Conservation (phyloP, 2,888 invertebrate species). For the Drosophila stalkeri region DNA sequence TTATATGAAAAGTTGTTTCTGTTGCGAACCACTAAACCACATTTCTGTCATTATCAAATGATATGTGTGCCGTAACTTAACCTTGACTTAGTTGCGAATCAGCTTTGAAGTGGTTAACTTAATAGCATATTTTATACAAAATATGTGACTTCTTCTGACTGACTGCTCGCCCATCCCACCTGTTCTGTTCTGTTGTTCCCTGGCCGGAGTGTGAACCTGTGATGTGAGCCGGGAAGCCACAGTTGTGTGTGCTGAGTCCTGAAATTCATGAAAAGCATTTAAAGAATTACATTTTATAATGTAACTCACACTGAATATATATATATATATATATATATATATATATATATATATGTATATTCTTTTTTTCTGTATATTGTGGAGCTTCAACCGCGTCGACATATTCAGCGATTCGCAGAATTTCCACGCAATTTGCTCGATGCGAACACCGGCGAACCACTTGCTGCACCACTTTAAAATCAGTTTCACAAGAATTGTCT, state of each 20-base stretch:
- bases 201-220: neutral
- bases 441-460: neutral
- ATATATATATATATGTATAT: too few species aligned
- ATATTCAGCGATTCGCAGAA: neutral
- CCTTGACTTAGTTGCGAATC: neutral
- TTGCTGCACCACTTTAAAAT: conserved; percentile 9
- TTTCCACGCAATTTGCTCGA: conserved; percentile 4
- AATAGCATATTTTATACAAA: neutral
- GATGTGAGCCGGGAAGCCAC: neutral
- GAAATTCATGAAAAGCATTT: neutral
- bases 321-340: too few species aligned
- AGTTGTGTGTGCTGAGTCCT: neutral
- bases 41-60: neutral
- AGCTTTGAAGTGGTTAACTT: conserved; percentile 13
- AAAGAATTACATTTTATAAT: neutral
- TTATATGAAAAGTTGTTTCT: neutral
- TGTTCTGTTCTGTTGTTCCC: too few species aligned
- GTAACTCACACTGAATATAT: neutral
- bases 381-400: neutral
- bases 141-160: neutral
- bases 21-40: conserved; percentile 3
- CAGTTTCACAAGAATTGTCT: neutral
- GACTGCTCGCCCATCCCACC: too few species aligned
- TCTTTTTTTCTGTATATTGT: neutral
- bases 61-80: neutral